Percentiles rank a stretch among this genome's conserved stretches.
Conservation (phyloP, 1,140 invertebrate genomes). For the Sarcophaga peregrina region DNA sequence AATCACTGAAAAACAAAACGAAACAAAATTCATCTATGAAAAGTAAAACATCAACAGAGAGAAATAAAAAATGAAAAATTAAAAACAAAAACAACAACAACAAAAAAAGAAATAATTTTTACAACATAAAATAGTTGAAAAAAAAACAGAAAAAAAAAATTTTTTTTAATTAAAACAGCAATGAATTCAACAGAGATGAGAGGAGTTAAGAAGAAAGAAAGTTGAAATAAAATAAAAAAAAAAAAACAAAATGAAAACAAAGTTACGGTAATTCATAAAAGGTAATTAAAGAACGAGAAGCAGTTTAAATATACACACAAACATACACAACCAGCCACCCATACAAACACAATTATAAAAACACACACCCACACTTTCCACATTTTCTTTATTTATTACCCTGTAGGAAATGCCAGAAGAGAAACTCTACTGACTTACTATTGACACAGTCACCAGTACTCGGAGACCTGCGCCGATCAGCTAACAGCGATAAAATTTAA, state of each 20-base stretch:
- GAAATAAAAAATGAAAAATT: constrained; percentile 17
- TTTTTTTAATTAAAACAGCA: constrained; percentile 39
- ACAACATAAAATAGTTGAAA: background rate
- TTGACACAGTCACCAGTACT: too few relatives aligned
- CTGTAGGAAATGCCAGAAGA: too few relatives aligned
- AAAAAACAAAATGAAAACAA: background rate
- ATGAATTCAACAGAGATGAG: background rate
- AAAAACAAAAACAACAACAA: constrained; percentile 2
- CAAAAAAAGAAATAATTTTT: background rate
- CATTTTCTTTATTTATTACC: too few relatives aligned
- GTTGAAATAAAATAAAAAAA: background rate
- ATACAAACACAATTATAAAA: too few relatives aligned
- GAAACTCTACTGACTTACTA: too few relatives aligned
- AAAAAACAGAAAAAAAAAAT: background rate
- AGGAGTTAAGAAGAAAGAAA: constrained; percentile 2
- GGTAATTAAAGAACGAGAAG: constrained; percentile 32
- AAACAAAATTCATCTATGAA: background rate
- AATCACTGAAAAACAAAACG: background rate
- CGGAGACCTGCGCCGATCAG: too few relatives aligned
- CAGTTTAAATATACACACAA: background rate
- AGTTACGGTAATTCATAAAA: constrained; percentile 37
- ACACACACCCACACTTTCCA: too few relatives aligned
- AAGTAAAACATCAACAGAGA: background rate
- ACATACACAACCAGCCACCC: too few relatives aligned
- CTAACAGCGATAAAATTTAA: too few relatives aligned